These are phyloP conservation scores for Plebejus argus DNA, from an alignment of 2,888 invertebrate genomes.

Conservation along the genomic window DNA sequence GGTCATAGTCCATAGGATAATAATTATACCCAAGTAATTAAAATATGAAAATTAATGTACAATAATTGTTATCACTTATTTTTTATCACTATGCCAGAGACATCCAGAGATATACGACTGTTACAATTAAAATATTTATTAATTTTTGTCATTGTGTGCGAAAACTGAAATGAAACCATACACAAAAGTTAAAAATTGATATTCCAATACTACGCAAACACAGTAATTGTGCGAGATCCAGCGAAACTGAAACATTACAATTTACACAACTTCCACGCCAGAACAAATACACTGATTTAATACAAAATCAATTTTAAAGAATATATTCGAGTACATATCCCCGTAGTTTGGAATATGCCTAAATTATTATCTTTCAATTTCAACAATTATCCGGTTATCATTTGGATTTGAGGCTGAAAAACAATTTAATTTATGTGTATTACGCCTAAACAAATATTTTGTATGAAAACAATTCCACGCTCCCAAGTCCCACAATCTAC, in stretches of 20 bases:
- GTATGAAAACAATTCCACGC: background rate
- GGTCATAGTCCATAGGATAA: no score
- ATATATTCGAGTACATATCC: background rate
- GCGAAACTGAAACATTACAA: conserved; percentile 24
- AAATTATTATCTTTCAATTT: conserved; percentile 38
- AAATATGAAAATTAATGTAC: no score
- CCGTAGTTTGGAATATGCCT: conserved; percentile 20
- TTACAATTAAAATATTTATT: no score
- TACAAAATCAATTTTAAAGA: conserved; percentile 33
- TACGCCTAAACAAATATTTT: background rate
- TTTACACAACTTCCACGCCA: conserved; percentile 31
- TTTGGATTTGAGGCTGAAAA: conserved; percentile 3
- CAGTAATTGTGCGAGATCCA: conserved; percentile 24
- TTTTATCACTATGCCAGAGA: no score
- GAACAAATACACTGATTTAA: conserved; percentile 33
- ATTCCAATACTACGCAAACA: background rate
- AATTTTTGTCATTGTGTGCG: no score
- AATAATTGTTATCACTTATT: no score
- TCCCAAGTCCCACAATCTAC: no score
- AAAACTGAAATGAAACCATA: background rate
- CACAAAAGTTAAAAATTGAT: background rate
- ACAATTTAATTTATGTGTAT: background rate
- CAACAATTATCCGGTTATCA: conserved; percentile 35
- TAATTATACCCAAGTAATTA: no score
- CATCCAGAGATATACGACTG: no score